Evolutionary conservation across 2,113 vertebrate genomes (phyloP), one percentile per base, ranked within the genome.

Genomic region (Zosterops borbonicus): DNA sequence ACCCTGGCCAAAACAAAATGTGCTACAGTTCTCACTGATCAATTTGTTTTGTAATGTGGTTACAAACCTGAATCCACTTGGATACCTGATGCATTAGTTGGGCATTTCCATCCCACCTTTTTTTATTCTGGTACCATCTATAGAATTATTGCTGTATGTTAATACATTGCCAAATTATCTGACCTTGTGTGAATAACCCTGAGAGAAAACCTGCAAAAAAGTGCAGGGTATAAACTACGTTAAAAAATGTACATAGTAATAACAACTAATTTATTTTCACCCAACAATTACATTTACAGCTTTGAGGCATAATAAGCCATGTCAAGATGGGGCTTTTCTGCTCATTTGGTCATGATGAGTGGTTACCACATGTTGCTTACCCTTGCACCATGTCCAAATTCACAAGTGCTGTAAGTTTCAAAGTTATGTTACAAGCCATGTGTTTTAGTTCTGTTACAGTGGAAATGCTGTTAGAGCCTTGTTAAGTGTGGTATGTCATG

Each of bases 361-460:
- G 95, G 96, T 93, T 95, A 94, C 95, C 98, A 98, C 91, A 96
- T 98, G 97, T 96, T 98, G 89, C 74, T 85, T 78, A 94, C 87
- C 78, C 96, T 96, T 97, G 92, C 96, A 97, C 93, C 96, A 97
- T 98, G 98, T 98, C 97, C 83, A 98, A 98, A 98, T 96, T 98
- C 95, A 94, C 87, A 50, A 91, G 97, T 95, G 97, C 95, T 97
- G 90, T 95, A 97, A 98, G 96, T 95, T 96, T 97, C 96, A 94
- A 89, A 93, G 95, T 94, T 94, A 82, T 65, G 85, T 97, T 97
- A 91, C 86, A 73, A 96, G 94, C 98, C 98, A 99, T 98, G 97
- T 99, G 98, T 98, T 98, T 99, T 88, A 97, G 97, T 98, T 99
- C 98, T 98, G 98, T 98, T 98, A 98, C 98, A 99, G 98, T 92